Evolutionary conservation across 2,888 invertebrate genomes (phyloP), one percentile per base, ranked within the genome.

Genomic region (Sphaeridia pumilis): DNA sequence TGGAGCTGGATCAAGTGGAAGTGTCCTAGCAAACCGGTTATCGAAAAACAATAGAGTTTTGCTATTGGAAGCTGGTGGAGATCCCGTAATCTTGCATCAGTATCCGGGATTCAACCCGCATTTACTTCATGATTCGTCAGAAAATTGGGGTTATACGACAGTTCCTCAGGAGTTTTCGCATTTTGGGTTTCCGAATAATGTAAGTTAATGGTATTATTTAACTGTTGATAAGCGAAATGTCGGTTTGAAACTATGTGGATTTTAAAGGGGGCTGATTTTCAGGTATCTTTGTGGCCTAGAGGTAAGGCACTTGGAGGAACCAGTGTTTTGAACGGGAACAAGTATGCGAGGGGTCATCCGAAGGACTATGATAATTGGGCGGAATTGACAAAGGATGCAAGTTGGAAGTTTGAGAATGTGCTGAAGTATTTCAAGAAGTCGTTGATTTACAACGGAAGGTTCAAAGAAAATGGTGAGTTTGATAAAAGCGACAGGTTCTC

Each of bases 61-160:
- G 38, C 17, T 38, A 20, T 20, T 38, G 17, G 38, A 38, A 38
- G 38, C 38, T 5, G 38, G 38, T 12, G 38, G 38, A 5, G 38
- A 38, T 38, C 38, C 38, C 20, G 38, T 38, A 38, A 17, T 38
- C 38, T 20, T 38, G 5, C 38, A 38, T 20, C 38, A 38, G 38
- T 38, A 38, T 38, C 38, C 38, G 7, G 38, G 38, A 17, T 17
- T 12, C 17, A 38, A 38, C 20, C 38, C 38, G 7, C 17, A 38
- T 17, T 17, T 38, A 20, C 38, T 38, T 5, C 38, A 38, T 17
- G 5, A 38, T 20, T 38, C 38, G 5, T 20, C 20, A 20, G 38
- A 38, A 17, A 38, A 38, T 17, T 38, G 38, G 38, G 38, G 12
- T 17, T 38, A 38, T 17, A 20, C 12, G 20, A 38, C 38, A 7